phyloP scores from a whole-genome alignment of 2,888 invertebrate species.

The Formica aserva region DNA sequence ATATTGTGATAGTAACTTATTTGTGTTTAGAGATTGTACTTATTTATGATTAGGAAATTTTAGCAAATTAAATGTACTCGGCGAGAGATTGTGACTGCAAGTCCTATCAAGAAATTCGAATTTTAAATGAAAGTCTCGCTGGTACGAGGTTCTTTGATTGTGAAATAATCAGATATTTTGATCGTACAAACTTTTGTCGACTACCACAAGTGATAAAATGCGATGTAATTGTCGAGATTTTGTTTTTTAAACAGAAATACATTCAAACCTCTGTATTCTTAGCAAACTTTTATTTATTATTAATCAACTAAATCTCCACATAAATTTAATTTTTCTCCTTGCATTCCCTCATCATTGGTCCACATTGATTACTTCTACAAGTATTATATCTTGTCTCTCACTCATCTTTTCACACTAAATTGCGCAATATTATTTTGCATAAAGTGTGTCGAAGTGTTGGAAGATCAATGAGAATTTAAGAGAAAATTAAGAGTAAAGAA shows the following conservation, averaged over 20 bases:
- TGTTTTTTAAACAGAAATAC: slow-evolving; percentile 5
- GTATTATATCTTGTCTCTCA: not conserved
- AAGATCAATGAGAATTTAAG: not conserved
- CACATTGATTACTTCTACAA: no score
- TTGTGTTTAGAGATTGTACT: slow-evolving; percentile 3
- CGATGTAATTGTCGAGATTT: not conserved
- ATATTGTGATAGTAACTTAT: slow-evolving; percentile 26
- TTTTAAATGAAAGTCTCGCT: not conserved
- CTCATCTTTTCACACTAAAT: not conserved
- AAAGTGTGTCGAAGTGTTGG: not conserved
- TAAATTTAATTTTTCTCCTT: slow-evolving; percentile 3
- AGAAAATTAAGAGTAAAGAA: not conserved
- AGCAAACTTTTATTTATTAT: not conserved
- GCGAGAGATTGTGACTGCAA: not conserved
- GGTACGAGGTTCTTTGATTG: slow-evolving; percentile 15
- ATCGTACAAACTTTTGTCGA: not conserved
- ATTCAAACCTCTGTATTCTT: not conserved
- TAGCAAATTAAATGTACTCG: slow-evolving; percentile 30
- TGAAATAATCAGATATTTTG: not conserved
- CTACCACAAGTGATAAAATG: not conserved
- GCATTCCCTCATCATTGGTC: not conserved
- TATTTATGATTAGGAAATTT: slow-evolving; percentile 3
- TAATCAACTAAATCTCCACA: no score
- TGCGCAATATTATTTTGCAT: not conserved
- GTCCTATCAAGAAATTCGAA: not conserved